These are phyloP conservation scores for Prietella phreatophila DNA, from an alignment of 2,113 vertebrate species.

Conservation along the genomic window DNA sequence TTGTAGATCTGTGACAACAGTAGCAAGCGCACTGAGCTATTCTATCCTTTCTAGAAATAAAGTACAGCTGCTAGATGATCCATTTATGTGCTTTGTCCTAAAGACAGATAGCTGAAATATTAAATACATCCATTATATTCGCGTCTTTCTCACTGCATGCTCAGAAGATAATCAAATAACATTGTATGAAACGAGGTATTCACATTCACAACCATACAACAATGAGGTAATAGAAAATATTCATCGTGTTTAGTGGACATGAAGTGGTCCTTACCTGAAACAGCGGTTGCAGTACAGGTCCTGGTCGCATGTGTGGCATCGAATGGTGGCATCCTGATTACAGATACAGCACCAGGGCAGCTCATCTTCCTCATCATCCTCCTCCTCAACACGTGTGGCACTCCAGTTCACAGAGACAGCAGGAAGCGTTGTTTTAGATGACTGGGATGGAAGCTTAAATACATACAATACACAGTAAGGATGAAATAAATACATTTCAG, in stretches of 20 bases:
- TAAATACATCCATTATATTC: neutral
- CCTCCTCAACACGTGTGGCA: neutral
- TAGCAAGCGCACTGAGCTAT: neutral
- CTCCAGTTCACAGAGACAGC: conserved; percentile 35
- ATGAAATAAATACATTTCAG: neutral
- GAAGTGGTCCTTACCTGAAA: conserved; percentile 76
- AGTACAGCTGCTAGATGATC: neutral
- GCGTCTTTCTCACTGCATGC: neutral
- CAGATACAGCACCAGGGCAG: conserved; percentile 98
- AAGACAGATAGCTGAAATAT: neutral
- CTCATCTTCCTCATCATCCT: conserved; percentile 84
- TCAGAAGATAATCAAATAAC: neutral
- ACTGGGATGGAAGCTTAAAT: conserved; percentile 40
- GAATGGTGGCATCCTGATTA: conserved; percentile 83
- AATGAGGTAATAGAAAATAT: neutral
- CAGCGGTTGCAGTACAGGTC: conserved; percentile 93
- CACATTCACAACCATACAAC: neutral
- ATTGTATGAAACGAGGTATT: neutral
- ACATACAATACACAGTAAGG: neutral
- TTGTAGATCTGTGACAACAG: too few relatives aligned
- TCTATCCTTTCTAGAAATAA: neutral
- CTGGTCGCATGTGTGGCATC: conserved; percentile 85
- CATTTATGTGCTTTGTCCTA: neutral
- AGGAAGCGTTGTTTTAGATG: conserved; percentile 53
- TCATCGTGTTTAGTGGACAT: neutral